Percentiles rank a stretch among this genome's conserved stretches.
phyloP scores from a whole-genome alignment of 2,888 invertebrate genomes.

The Torymus auratus region DNA sequence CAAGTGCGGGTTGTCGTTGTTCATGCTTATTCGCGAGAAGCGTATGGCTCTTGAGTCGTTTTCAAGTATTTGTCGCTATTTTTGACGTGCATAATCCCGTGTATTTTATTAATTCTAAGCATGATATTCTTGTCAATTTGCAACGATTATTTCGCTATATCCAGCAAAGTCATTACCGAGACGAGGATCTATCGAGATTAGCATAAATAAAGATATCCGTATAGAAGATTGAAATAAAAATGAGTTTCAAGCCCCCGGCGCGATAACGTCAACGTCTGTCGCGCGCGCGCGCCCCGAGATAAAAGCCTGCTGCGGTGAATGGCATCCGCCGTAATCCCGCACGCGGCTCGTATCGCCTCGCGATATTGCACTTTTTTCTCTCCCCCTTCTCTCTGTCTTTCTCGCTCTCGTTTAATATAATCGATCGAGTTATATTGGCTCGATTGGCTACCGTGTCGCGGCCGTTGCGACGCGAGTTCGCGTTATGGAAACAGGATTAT shows the following conservation, averaged over 20 bases:
- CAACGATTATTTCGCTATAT: no score
- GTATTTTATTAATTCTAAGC: no score
- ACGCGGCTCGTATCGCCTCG: constrained; percentile 17
- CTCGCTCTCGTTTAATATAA: constrained; percentile 10
- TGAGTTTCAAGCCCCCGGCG: constrained; percentile 30
- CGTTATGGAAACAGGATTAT: no score
- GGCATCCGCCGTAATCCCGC: constrained; percentile 23
- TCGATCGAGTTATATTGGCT: constrained; percentile 32
- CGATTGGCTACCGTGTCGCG: constrained; percentile 33
- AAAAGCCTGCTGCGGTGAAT: constrained; percentile 41
- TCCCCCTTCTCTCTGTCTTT: neutral
- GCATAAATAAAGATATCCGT: constrained; percentile 45
- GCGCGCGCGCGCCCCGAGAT: constrained; percentile 27
- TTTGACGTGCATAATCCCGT: no score
- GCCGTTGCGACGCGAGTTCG: neutral
- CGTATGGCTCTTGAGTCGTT: no score
- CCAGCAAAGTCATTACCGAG: neutral
- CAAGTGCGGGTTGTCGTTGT: no score
- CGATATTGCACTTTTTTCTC: constrained; percentile 13
- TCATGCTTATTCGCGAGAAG: no score
- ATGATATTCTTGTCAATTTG: no score
- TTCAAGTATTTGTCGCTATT: no score
- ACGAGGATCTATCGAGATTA: constrained; percentile 31
- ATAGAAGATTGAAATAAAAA: constrained; percentile 48
- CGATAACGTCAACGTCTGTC: constrained; percentile 48